phyloP scores from a whole-genome alignment of 2,113 vertebrate genomes.

The Carassius auratus region DNA sequence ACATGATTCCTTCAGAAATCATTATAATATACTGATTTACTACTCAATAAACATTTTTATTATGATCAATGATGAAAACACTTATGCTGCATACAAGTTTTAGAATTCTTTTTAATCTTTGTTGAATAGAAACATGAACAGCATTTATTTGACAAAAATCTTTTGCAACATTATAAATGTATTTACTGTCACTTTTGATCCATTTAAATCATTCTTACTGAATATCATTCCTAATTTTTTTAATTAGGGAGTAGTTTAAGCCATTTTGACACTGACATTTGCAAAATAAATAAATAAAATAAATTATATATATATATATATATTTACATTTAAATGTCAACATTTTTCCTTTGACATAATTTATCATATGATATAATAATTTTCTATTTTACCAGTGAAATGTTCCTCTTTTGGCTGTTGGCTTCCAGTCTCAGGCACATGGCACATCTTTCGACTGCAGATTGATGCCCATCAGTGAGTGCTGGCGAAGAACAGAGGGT shows the following conservation, averaged over 20 bases:
- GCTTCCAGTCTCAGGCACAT: neutral
- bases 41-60: neutral
- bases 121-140: neutral
- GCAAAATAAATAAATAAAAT: no score
- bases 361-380: neutral
- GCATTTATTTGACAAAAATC: neutral
- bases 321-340: no score
- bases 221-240: neutral
- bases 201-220: neutral
- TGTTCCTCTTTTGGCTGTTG: neutral
- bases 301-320: no score
- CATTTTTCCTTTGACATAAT: neutral
- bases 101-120: neutral
- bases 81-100: neutral
- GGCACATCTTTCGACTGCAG: neutral
- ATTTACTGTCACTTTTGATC: neutral
- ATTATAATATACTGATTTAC: neutral
- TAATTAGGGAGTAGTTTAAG: neutral
- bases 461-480: neutral
- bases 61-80: neutral
- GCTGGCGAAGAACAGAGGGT: neutral
- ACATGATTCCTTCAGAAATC: neutral
- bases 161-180: neutral
- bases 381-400: neutral
- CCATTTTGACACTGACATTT: neutral